Evolutionary conservation across 30 jellyfish, hydroid and myxozoan genomes (phyloP).

Genomic region (Pelagia noctiluca): DNA sequence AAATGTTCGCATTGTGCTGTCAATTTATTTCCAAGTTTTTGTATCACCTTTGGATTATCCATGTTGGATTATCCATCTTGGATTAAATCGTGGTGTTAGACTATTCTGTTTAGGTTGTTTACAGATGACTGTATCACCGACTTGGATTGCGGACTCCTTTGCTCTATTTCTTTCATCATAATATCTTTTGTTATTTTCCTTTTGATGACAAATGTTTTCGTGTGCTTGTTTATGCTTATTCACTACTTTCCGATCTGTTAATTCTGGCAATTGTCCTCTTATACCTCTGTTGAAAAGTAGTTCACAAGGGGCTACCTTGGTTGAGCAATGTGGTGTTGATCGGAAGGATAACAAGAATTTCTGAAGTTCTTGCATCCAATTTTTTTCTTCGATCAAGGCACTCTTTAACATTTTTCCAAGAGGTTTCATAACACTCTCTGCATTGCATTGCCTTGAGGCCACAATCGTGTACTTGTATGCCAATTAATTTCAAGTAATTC

Average conservation of each 20-base stretch:
- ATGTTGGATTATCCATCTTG: background rate
- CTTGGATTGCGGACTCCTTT: background rate
- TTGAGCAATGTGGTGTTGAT: slow-evolving; percentile 53
- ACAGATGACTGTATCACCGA: background rate
- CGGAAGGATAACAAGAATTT: slow-evolving; percentile 26
- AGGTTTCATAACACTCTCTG: slow-evolving; percentile 43
- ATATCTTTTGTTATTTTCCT: background rate
- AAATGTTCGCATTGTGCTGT: background rate
- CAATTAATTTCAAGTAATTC: slow-evolving; percentile 37
- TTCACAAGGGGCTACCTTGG: slow-evolving; percentile 40
- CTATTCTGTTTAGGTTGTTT: background rate
- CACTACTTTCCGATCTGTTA: background rate
- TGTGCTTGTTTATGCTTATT: background rate
- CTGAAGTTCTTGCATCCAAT: slow-evolving; percentile 52
- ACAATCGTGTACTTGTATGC: slow-evolving; percentile 26
- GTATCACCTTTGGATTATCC: too few relatives aligned
- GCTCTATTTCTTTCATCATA: background rate
- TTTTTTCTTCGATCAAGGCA: slow-evolving; percentile 44
- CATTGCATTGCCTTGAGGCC: slow-evolving; percentile 64
- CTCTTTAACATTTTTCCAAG: slow-evolving; percentile 26
- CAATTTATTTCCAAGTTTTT: background rate
- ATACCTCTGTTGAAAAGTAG: too few relatives aligned
- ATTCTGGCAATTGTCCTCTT: too few relatives aligned
- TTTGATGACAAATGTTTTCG: background rate
- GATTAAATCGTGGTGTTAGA: background rate